These are phyloP conservation scores for Eulemur mongoz DNA, from an alignment of 2,797 vertebrate species.

Conservation along the genomic window DNA sequence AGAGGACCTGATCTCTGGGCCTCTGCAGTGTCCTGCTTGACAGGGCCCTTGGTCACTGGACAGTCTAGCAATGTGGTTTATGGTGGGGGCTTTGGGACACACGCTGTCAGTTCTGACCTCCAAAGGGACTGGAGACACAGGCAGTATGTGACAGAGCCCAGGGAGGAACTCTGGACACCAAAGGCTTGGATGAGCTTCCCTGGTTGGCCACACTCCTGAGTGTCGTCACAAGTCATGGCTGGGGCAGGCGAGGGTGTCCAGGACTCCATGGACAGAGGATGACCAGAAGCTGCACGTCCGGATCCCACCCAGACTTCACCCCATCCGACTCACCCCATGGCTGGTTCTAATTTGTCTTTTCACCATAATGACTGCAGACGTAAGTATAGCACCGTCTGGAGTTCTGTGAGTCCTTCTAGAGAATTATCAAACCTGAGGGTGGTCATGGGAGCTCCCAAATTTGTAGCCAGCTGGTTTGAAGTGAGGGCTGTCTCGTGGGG, in stretches of 20 bases:
- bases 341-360: background rate
- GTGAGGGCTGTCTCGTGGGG: background rate
- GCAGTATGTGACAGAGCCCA: background rate
- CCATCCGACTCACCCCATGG: background rate
- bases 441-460: background rate
- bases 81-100: background rate
- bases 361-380: too few species aligned
- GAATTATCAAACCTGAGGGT: background rate
- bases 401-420: background rate
- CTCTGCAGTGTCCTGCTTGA: background rate
- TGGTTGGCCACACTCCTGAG: fast-evolving
- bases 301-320: background rate
- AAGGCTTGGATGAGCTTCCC: background rate
- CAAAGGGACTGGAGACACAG: fast-evolving
- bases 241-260: fast-evolving
- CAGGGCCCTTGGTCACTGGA: background rate
- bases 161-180: background rate
- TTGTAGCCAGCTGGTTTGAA: background rate
- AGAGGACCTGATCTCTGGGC: background rate
- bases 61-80: background rate
- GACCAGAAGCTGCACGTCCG: background rate
- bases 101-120: background rate
- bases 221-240: fast-evolving
- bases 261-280: background rate
- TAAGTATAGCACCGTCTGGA: background rate